Percentiles rank a stretch among this genome's conserved stretches.
Evolutionary conservation across 2,797 vertebrate genomes (phyloP).

Genomic region (Phyllotis vaccarum): DNA sequence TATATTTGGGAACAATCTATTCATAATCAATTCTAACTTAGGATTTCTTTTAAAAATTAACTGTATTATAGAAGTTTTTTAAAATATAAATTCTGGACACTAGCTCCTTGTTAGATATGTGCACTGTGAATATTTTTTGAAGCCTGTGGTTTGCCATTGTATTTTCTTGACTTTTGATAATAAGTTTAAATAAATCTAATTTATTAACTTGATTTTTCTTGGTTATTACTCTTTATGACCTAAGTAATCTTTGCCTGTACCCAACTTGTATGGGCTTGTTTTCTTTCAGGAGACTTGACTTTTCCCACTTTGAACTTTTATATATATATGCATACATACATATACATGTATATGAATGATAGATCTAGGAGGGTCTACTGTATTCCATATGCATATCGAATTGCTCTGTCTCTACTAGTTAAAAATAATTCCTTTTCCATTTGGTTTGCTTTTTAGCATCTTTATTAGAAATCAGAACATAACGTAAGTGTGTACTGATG

Average conservation of each 20-base stretch:
- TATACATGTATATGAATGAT: neutral
- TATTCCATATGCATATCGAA: slow-evolving; percentile 31
- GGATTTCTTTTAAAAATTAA: slow-evolving; percentile 1
- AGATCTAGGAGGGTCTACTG: slow-evolving; percentile 6
- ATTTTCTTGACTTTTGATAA: slow-evolving; percentile 60
- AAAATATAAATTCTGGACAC: neutral
- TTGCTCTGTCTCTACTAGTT: slow-evolving; percentile 1
- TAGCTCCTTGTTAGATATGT: neutral
- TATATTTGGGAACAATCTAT: slow-evolving; percentile 53
- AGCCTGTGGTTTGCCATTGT: slow-evolving; percentile 7
- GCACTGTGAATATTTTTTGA: slow-evolving; percentile 32
- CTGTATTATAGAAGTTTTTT: neutral
- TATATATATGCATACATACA: neutral
- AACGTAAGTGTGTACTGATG: neutral
- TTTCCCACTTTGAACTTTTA: neutral
- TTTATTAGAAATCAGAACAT: slow-evolving; percentile 42
- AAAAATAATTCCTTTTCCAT: slow-evolving; percentile 11
- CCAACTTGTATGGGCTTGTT: neutral
- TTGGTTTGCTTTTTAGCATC: slow-evolving; percentile 11
- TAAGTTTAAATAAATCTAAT: slow-evolving; percentile 7
- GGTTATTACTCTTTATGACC: slow-evolving; percentile 30
- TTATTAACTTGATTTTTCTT: slow-evolving; percentile 24
- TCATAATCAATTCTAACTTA: slow-evolving; percentile 46
- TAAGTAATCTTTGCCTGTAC: slow-evolving; percentile 39
- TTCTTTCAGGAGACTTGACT: neutral